Evolutionary conservation across 2,113 vertebrate genomes (phyloP).

Genomic region (Dipodomys stephensi): DNA sequence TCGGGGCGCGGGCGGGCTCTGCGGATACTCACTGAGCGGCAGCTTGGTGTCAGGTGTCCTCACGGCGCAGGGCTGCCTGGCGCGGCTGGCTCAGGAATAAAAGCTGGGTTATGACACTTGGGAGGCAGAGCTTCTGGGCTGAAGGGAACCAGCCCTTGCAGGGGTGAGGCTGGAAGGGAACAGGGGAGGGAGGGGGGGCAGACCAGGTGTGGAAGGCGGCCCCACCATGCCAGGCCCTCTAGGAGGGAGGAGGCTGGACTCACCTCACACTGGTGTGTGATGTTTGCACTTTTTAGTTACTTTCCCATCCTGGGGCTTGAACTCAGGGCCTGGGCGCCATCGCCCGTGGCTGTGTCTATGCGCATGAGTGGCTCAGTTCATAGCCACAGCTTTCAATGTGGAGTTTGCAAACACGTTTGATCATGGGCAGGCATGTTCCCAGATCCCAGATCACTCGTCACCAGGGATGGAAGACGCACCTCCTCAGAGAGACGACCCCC

Average conservation of each 20-base stretch:
- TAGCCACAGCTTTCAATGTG: neutral
- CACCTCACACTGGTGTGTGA: neutral
- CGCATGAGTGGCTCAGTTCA: too few species aligned
- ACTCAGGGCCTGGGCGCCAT: too few species aligned
- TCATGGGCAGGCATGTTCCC: neutral
- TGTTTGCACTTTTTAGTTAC: too few species aligned
- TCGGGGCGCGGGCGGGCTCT: too few species aligned
- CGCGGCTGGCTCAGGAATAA: neutral
- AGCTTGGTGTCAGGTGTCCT: neutral
- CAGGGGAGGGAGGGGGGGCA: neutral
- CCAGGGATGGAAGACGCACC: neutral
- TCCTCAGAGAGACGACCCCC: neutral
- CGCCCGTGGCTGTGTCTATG: too few species aligned
- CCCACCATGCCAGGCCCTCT: constrained; percentile 32
- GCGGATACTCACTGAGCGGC: neutral
- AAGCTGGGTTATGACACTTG: neutral
- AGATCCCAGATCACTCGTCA: neutral
- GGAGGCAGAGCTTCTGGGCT: neutral
- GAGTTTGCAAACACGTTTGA: neutral
- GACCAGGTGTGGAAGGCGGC: neutral
- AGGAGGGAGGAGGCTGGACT: neutral
- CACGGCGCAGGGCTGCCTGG: too few species aligned
- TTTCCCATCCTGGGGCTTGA: too few species aligned
- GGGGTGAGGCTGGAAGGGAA: neutral
- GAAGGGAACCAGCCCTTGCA: neutral